Base-by-base conservation (phyloP, 2,888 invertebrate species). In the Clostera curtula region DNA sequence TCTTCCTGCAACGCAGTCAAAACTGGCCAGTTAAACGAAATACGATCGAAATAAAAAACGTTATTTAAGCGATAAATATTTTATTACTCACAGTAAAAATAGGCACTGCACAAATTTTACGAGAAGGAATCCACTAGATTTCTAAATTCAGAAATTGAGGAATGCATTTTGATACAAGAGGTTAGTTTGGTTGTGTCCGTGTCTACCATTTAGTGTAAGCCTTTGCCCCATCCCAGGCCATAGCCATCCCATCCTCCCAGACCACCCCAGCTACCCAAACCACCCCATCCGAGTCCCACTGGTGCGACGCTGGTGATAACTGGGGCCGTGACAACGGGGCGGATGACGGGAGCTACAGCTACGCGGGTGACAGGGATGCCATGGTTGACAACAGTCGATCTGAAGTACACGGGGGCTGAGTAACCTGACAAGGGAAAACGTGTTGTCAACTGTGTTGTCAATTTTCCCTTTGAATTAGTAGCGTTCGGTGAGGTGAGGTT, bases 321-420 rank as follows among this genome's bases (percentile, higher is more conserved):
- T 1, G 63, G 59, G 5, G 59, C 44, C 5, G 54, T 33, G 18
- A 53, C 34, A 8, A 56, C 27, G 6, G 35, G 40, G 5, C 38
- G 37, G 22, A 25, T 25, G 57, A 47, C 3, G 46, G 49, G 17
- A 45, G 46, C 29, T 8, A 40, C 34, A 5, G 55, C 44, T 17
- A 57, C 41, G 11, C 38, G 51, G 17, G 68, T 66, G 29, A 72
- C 33, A 26, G 61, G 47, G 29, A 60, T 29, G 14, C 72, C 73
- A 35, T 73, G 74, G 60, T 73, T 67, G 40, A 75, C 38, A 30
- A 63, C 26, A 48, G 55, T 70, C 27, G 69, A 65, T 40, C 55
- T 61, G 25, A 55, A 54, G 14, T 62, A 61, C 8, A 57, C 61
- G 5, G 23, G 23, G 17, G 59, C 55, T 24, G 61, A 48, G 15